A percentile compares a stretch with the other conserved stretches of the same genome.
These are phyloP conservation scores for Tachystola acroxantha DNA, from an alignment of 2,888 invertebrate species.

Conservation along the genomic window DNA sequence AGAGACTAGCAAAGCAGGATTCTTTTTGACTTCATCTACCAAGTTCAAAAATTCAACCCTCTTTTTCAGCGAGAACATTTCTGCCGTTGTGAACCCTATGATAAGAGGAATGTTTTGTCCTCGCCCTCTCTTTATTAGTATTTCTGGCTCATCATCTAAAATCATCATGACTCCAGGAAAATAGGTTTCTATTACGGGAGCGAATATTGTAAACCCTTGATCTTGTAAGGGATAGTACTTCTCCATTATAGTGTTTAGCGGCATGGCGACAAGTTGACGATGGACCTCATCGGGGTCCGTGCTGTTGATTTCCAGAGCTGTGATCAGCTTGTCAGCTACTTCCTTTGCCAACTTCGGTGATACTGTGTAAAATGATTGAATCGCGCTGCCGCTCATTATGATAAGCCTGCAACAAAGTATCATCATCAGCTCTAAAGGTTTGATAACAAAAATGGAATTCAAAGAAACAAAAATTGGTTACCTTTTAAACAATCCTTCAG, in stretches of 20 bases:
- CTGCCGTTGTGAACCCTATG: conserved; percentile 48
- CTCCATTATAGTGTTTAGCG: conserved; percentile 40
- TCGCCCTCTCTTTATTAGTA: conserved; percentile 38
- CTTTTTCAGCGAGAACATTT: conserved; percentile 49
- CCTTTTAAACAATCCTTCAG: conserved; percentile 52
- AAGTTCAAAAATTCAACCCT: conserved; percentile 28
- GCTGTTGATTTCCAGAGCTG: conserved; percentile 58
- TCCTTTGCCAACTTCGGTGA: conserved; percentile 42
- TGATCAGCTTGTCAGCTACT: conserved; percentile 35
- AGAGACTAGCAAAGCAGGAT: conserved; percentile 6
- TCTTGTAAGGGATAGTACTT: conserved; percentile 41
- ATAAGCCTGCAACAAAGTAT: conserved; percentile 47
- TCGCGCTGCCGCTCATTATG: conserved; percentile 53
- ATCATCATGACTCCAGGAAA: conserved; percentile 46
- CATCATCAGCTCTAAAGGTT: too few relatives aligned
- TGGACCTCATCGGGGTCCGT: conserved; percentile 43
- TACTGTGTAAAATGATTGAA: conserved; percentile 38
- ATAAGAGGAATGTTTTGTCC: conserved; percentile 50
- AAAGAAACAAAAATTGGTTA: conserved; percentile 16
- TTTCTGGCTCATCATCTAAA: conserved; percentile 51
- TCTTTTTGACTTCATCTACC: conserved; percentile 11
- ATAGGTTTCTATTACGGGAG: conserved; percentile 49
- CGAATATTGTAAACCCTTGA: conserved; percentile 39
- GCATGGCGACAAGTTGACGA: conserved; percentile 34
- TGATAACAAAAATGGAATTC: too few relatives aligned